phyloP scores from a whole-genome alignment of 2,113 vertebrate species.

The Bubo scandiacus region DNA sequence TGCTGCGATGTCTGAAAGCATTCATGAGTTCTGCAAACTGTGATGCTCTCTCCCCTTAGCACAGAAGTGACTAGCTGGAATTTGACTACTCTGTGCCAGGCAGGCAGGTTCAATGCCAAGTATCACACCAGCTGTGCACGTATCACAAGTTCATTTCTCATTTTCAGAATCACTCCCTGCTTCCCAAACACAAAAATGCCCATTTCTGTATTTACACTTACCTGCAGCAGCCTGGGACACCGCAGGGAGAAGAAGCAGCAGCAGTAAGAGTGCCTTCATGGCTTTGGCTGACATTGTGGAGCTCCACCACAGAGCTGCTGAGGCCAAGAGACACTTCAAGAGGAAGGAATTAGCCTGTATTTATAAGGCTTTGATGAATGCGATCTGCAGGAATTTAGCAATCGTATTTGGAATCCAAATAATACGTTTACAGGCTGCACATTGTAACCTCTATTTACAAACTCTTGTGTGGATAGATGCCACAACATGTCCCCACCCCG shows the following conservation, averaged over 20 bases:
- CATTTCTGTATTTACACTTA: not conserved
- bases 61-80: no score
- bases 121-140: fast-evolving
- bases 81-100: not conserved
- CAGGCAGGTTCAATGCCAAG: not conserved
- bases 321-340: not conserved
- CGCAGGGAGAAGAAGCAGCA: not conserved
- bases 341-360: not conserved
- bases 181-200: not conserved
- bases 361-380: not conserved
- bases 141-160: not conserved
- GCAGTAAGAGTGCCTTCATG: not conserved
- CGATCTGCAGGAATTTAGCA: not conserved
- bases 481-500: fast-evolving
- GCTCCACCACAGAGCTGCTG: not conserved
- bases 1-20: not conserved
- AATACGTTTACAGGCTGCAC: not conserved
- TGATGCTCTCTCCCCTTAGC: not conserved
- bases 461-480: not conserved
- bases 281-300: not conserved
- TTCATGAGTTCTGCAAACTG: not conserved
- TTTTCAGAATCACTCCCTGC: not conserved
- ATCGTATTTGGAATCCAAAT: not conserved
- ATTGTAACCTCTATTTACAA: not conserved
- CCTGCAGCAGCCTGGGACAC: not conserved